A percentile compares a stretch with the other conserved stretches of the same genome.
phyloP scores from a whole-genome alignment of 2,113 vertebrate genomes.

The Emydocephalus ijimae region DNA sequence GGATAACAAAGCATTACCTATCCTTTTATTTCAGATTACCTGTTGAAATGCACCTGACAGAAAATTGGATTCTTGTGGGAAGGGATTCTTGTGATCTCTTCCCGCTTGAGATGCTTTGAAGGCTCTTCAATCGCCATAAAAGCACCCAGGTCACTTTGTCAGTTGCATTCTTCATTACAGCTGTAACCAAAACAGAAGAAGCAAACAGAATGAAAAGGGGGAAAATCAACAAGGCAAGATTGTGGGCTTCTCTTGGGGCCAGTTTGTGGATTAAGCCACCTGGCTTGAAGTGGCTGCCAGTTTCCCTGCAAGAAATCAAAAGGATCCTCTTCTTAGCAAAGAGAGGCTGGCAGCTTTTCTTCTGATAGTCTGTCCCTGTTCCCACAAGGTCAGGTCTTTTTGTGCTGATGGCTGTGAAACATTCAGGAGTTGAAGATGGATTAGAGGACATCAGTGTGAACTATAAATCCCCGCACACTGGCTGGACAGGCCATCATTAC shows the following conservation, averaged over 20 bases:
- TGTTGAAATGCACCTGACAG: neutral
- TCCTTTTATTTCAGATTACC: neutral
- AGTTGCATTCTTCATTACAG: neutral
- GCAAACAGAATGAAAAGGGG: neutral
- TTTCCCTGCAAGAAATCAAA: neutral
- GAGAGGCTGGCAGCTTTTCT: neutral
- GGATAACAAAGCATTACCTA: neutral
- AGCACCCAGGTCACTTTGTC: neutral
- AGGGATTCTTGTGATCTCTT: neutral
- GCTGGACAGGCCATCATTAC: neutral
- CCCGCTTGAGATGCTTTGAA: neutral
- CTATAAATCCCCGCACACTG: neutral
- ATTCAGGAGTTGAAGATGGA: neutral
- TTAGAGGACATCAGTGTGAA: neutral
- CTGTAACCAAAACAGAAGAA: neutral
- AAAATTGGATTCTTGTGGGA: neutral
- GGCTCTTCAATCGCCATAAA: neutral
- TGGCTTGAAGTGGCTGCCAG: neutral
- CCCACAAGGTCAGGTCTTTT: neutral
- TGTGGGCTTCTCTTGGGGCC: neutral
- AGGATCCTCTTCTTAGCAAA: neutral
- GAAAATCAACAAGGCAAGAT: neutral
- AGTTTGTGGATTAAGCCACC: neutral
- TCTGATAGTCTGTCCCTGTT: neutral
- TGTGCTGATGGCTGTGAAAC: neutral